Base-by-base conservation (phyloP, 2,797 vertebrate species). In the Agapornis canus region DNA sequence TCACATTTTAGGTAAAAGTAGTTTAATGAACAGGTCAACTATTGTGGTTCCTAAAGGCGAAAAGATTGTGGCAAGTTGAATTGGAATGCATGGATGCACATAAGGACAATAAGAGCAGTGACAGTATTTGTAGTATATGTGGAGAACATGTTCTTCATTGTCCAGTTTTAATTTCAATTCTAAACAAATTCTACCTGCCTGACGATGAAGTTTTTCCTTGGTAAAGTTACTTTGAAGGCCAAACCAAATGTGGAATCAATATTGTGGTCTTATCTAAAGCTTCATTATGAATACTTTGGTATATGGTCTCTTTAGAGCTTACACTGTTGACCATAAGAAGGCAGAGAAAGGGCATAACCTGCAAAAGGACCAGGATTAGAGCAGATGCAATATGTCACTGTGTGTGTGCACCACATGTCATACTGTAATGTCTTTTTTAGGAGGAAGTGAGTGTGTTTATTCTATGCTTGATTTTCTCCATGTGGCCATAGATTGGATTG, bases 331-430 rank as follows among this genome's bases (percentile, higher is more conserved):
- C 19, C 11, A 63, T 73, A 52, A 77, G 45, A 43, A 39, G 45
- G 15, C 45, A 65, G 37, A 52, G 37, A 49, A 79, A 65, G 26
- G 13, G 20, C 8, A 11, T 51, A 60, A 12, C 15, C 12, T 21
- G 20, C 9, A 84, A 75, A 69, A 73, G 35, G 57, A 86, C 10
- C 26, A 68, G 29, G 57, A 25, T 43, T 47, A 54, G 2, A 35
- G 20, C 1, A 3, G 31, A 29, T 2, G 1, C 8, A 25, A 4
- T 71, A 43, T 48, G 48, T 35, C 42, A 27, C 26, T 45, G 5
- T 60, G 8, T 51, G n/a, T 0, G 0, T 49, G 6, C 4, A 56
- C 19, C 9, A 14, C 21, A 5, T 21, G 2, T 76, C 7, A 10
- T 49, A 12, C 35, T 82, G 29, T 57, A 72, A 32, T 22, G 26